Evolutionary conservation across 2,888 invertebrate species (phyloP), one percentile per base, ranked within the genome.

Genomic region (Druceiella hillmani): DNA sequence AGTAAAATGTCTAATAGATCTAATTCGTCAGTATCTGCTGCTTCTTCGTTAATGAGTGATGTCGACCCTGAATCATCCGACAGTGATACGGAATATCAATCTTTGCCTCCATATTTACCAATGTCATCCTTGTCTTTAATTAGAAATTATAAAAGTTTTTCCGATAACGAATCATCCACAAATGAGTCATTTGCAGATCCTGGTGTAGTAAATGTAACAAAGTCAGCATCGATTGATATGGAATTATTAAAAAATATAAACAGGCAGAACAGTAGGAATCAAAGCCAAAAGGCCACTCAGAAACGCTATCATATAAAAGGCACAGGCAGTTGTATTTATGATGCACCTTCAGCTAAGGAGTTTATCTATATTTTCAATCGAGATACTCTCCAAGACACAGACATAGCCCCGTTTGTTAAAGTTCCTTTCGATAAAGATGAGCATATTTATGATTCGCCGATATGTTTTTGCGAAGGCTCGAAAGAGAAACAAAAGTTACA

Each of bases 381-480:
- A 51, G 68, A 70, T 11, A 64, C 68, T 4, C 54, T 68, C 17
- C 57, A 60, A 38, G 57, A 56, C 45, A 61, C 64, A 40, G 13
- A 37, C 4, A 57, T 57, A 4, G 56, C 60, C 24, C 62, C 64
- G 2, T 64, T 66, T 46, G 55, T 53, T 7, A 64, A 62, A 54
- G 49, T 61, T 4, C 54, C 59, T 4, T 60, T 59, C 45, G 49
- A 57, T 24, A 58, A 47, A 57, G 64, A 43, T 7, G 62, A 66
- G 37, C 66, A 66, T 48, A 64, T 64, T 50, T 66, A 56, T 49
- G 70, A 71, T 57, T 66, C 67, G n/a, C 66, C 66, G 9, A 66
- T 72, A 43, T 72, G 72, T 44, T 72, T 71, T 50, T 72, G 72
- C 55, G 64, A 59, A 44, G 64, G 65, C 2, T n/a, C n/a, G n/a